Percentiles rank a stretch among this genome's conserved stretches.
phyloP scores from a whole-genome alignment of 2,888 invertebrate genomes.

The Polydesmus complanatus region DNA sequence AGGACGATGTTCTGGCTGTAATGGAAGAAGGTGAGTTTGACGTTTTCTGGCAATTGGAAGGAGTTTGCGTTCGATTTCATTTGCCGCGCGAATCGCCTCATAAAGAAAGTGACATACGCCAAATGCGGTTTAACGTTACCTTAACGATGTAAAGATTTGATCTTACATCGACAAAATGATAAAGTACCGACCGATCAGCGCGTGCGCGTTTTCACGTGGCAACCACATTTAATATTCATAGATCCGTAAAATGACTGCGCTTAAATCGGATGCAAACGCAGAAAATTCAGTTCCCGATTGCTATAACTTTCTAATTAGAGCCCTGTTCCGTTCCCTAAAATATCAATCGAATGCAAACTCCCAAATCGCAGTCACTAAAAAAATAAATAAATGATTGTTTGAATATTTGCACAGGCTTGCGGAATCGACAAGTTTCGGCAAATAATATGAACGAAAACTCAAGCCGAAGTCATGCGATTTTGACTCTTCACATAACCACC shows the following conservation, averaged over 20 bases:
- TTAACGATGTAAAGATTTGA: too few relatives aligned
- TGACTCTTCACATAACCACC: slow-evolving; percentile 78
- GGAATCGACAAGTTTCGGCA: slow-evolving; percentile 73
- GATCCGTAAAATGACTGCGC: too few relatives aligned
- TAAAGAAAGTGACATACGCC: too few relatives aligned
- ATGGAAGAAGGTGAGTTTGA: slow-evolving; percentile 67
- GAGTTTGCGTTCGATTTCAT: background rate
- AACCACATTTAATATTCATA: too few relatives aligned
- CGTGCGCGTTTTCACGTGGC: too few relatives aligned
- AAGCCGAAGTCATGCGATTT: slow-evolving; percentile 76
- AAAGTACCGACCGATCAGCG: too few relatives aligned
- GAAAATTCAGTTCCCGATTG: too few relatives aligned
- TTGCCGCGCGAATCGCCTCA: background rate
- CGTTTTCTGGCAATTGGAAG: background rate
- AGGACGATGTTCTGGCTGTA: slow-evolving; percentile 83
- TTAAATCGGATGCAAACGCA: too few relatives aligned
- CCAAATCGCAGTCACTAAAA: too few relatives aligned
- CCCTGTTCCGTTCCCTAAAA: background rate
- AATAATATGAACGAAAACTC: slow-evolving; percentile 91
- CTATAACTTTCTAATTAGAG: too few relatives aligned
- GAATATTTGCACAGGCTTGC: slow-evolving; percentile 51
- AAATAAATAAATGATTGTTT: background rate
- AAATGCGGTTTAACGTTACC: too few relatives aligned
- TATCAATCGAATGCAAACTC: background rate
- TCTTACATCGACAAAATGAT: too few relatives aligned